Evolutionary conservation across 1,140 invertebrate species (phyloP).

Genomic region (Campoletis sonorensis): DNA sequence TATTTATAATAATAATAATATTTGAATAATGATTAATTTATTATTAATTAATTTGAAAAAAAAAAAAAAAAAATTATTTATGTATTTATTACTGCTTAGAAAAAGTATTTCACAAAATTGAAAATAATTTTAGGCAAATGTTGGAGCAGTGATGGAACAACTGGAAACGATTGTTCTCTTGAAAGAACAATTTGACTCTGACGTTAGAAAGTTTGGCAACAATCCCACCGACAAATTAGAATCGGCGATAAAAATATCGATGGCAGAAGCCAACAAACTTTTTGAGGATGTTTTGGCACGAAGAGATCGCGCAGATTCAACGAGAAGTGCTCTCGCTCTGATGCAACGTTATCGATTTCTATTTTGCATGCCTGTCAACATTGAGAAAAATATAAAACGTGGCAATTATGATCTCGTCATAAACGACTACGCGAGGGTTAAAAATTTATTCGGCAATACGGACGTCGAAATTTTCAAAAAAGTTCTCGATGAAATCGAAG

Average conservation of each 20-base stretch:
- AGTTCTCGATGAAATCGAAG: constrained; percentile 94
- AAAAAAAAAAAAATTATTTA: too few species aligned
- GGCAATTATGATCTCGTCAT: constrained; percentile 98
- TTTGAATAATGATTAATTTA: too few species aligned
- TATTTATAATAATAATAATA: too few species aligned
- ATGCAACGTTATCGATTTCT: constrained; percentile 94
- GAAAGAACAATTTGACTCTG: constrained; percentile 89
- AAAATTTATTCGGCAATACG: constrained; percentile 96
- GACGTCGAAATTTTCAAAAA: constrained; percentile 92
- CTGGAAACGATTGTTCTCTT: constrained; percentile 90
- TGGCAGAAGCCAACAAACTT: constrained; percentile 92
- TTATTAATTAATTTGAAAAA: too few species aligned
- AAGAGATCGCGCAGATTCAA: constrained; percentile 96
- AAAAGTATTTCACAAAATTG: background rate
- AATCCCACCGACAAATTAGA: constrained; percentile 88
- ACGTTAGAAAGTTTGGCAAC: constrained; percentile 84
- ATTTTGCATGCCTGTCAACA: constrained; percentile 95
- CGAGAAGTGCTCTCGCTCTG: constrained; percentile 94
- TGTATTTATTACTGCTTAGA: too few species aligned
- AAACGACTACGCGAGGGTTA: constrained; percentile 97
- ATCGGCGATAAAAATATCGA: constrained; percentile 90
- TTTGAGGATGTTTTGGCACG: constrained; percentile 96
- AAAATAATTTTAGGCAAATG: constrained; percentile 81
- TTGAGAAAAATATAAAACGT: constrained; percentile 94
- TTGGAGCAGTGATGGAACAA: constrained; percentile 93